Evolutionary conservation across 2,797 vertebrate species (phyloP).

Genomic region (Clamator glandarius): DNA sequence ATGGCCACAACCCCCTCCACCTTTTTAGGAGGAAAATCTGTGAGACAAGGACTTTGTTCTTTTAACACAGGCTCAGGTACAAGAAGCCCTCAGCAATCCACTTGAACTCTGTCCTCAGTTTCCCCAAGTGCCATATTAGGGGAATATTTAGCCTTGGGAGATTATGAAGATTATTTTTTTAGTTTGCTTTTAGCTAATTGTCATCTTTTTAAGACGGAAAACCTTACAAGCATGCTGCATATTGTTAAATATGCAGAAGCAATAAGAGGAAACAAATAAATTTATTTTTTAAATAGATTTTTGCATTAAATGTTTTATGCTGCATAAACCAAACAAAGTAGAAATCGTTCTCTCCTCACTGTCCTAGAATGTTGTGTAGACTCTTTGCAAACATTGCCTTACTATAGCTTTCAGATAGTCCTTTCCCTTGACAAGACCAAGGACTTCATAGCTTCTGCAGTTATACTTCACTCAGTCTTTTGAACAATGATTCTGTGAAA

Average conservation of each 20-base stretch:
- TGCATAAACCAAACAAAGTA: background rate
- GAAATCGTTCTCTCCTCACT: slow-evolving; percentile 10
- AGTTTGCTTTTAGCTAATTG: background rate
- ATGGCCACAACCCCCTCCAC: background rate
- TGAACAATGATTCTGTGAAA: background rate
- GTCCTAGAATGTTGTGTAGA: background rate
- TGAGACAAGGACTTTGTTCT: background rate
- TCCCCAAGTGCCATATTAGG: background rate
- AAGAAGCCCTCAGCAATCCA: background rate
- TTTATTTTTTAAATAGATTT: slow-evolving; percentile 6
- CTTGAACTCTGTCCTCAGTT: background rate
- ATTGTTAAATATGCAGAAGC: background rate
- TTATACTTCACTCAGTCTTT: background rate
- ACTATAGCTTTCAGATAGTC: background rate
- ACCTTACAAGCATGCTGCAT: background rate
- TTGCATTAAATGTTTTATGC: slow-evolving; percentile 23
- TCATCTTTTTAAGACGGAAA: background rate
- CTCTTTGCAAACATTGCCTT: background rate
- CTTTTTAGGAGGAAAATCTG: background rate
- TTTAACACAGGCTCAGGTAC: background rate
- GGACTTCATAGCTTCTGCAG: background rate
- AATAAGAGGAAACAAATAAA: slow-evolving; percentile 25
- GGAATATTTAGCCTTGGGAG: background rate
- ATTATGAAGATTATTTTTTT: background rate
- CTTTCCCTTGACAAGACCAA: background rate